Conservation (phyloP, 2,888 invertebrate species). For the Drosophila mercatorum region DNA sequence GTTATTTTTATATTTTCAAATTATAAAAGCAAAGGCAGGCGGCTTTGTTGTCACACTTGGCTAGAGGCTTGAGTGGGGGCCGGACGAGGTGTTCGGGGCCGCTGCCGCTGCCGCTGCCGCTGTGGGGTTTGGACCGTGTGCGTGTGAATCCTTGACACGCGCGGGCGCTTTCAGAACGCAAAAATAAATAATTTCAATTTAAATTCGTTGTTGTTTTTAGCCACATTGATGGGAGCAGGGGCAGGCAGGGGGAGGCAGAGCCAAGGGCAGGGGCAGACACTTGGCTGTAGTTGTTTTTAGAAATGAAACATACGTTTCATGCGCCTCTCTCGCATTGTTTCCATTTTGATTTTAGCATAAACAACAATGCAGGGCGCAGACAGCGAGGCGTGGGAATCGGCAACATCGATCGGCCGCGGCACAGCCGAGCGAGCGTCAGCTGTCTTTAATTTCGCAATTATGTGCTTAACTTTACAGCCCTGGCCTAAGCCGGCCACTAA, state of each 20-base stretch:
- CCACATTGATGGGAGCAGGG: not conserved
- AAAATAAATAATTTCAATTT: constrained; percentile 82
- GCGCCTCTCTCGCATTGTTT: constrained; percentile 65
- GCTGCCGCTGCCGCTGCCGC: constrained; percentile 5
- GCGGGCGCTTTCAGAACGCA: constrained; percentile 76
- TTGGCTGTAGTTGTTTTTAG: constrained; percentile 63
- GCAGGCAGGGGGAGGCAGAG: too few species aligned
- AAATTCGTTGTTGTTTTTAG: constrained; percentile 72
- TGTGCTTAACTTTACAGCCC: constrained; percentile 76
- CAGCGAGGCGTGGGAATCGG: constrained; percentile 53
- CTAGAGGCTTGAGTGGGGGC: not conserved
- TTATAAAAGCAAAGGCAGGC: constrained; percentile 73
- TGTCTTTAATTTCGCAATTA: constrained; percentile 78
- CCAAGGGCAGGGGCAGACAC: constrained; percentile 29
- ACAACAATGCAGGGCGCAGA: constrained; percentile 27
- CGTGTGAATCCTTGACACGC: constrained; percentile 80
- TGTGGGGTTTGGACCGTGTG: constrained; percentile 47
- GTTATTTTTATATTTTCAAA: constrained; percentile 81
- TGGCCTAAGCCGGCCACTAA: constrained; percentile 62
- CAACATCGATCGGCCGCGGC: constrained; percentile 15
- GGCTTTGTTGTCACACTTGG: constrained; percentile 61
- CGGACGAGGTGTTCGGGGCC: not conserved
- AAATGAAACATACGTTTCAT: constrained; percentile 76
- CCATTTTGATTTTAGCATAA: constrained; percentile 60
- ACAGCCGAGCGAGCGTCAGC: constrained; percentile 40